Base-by-base conservation (phyloP, 1,140 invertebrate genomes). In the Acromyrmex charruanus region DNA sequence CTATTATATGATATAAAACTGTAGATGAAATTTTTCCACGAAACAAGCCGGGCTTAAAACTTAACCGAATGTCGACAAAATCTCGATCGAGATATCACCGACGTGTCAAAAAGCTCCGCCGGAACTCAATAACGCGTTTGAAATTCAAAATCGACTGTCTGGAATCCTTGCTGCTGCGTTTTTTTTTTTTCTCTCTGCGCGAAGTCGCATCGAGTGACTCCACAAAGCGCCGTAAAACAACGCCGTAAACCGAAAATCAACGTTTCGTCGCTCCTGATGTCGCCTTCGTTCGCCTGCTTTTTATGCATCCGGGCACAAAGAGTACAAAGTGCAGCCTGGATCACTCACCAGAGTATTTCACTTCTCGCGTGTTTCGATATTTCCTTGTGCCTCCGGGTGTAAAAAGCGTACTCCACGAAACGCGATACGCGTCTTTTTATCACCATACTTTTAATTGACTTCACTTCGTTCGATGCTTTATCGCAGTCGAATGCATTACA, bases 201-300 rank as follows among this genome's bases (percentile, higher is more conserved):
- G 18, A 61, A 84, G 55, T 74, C 55, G 58, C 55, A 63, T 49
- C 49, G 49, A 49, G 77, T 44, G 55, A 82, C 63, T 55, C 21
- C 55, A 84, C 69, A 84, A 84, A 84, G 80, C 69, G 44, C 28
- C 55, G 69, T 84, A 84, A 84, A 84, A 84, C 80, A 84, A 84
- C 55, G 58, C 80, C 69, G 68, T 84, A 84, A 84, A 84, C 80
- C 80, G 69, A 84, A 84, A 84, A 84, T 84, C 80, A 84, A 84
- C 80, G 51, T 84, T 84, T 84, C 69, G 80, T 58, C 68, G 80
- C 80, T 59, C 72, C 80, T 84, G 69, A 61, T 69, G 69, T 84
- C 80, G 80, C 39, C 21, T 69, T 49, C 68, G 55, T 49, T 14
- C 69, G 65, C 55, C 55, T 25, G 63, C 68, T 82, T 69, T 74